Conservation (phyloP, 2,797 vertebrate species). For the Anas bernieri region DNA sequence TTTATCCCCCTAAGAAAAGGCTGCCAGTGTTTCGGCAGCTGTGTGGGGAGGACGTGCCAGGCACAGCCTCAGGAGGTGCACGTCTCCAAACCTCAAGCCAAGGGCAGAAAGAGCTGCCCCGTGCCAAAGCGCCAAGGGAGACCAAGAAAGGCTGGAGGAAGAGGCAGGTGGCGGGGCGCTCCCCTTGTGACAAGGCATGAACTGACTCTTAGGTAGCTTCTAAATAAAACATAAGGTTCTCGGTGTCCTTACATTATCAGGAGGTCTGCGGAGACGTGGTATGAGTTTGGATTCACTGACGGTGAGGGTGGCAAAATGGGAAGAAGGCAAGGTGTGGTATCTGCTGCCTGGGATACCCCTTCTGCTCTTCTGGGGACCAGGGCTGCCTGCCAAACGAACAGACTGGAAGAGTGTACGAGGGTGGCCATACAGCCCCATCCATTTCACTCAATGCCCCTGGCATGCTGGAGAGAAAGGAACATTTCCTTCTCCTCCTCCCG, state of each 20-base stretch:
- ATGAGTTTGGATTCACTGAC: background rate
- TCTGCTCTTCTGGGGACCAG: background rate
- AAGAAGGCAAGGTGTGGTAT: background rate
- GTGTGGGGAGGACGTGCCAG: background rate
- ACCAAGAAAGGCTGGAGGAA: background rate
- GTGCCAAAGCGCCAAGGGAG: rapidly evolving
- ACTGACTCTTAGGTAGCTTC: background rate
- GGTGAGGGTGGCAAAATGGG: rapidly evolving
- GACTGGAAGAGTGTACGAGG: background rate
- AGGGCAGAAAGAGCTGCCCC: background rate
- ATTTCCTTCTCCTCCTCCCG: background rate
- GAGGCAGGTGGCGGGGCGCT: background rate
- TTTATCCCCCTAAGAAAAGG: background rate
- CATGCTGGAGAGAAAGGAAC: background rate
- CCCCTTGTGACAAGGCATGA: background rate
- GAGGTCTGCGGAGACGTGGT: background rate
- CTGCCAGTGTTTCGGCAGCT: conserved; percentile 47
- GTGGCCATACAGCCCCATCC: background rate
- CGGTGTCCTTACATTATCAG: background rate
- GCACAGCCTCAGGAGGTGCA: rapidly evolving
- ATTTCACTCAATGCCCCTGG: background rate
- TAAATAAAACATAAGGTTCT: conserved; percentile 6
- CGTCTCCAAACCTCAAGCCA: background rate
- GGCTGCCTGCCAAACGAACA: rapidly evolving
- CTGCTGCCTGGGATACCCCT: background rate